Percentiles rank a stretch among this genome's conserved stretches.
Evolutionary conservation across 2,888 invertebrate species (phyloP).

Genomic region (Lasioglossum zephyrum): DNA sequence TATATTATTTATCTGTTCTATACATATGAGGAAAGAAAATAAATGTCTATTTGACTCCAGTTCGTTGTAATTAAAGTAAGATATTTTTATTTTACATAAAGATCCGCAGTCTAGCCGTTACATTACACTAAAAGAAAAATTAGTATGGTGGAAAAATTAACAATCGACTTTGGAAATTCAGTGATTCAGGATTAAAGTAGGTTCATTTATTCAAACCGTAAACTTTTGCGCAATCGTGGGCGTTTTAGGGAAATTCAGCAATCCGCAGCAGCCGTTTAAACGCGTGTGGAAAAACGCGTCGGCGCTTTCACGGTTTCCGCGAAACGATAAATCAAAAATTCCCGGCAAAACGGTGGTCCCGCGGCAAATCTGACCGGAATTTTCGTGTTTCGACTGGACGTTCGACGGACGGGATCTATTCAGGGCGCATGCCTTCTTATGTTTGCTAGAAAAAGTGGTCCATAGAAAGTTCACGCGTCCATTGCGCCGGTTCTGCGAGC

Average conservation of each 20-base stretch:
- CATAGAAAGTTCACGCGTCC: conserved; percentile 16
- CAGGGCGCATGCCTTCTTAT: neutral
- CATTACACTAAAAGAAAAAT: too few species aligned
- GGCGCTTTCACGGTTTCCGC: neutral
- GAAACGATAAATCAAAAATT: neutral
- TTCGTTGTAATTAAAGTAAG: too few species aligned
- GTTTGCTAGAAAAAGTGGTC: conserved; percentile 11
- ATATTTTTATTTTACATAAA: too few species aligned
- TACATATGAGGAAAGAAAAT: too few species aligned
- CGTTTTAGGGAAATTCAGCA: neutral
- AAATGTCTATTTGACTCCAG: too few species aligned
- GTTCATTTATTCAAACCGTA: too few species aligned
- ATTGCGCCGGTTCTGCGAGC: neutral
- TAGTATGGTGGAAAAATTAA: too few species aligned
- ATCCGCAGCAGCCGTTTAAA: neutral
- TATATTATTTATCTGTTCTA: too few species aligned
- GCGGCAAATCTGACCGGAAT: neutral
- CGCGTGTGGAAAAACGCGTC: neutral
- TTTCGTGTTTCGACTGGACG: neutral
- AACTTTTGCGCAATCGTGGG: neutral
- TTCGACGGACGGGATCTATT: neutral
- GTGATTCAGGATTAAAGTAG: too few species aligned
- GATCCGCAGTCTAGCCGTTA: too few species aligned
- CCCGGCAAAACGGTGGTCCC: neutral
- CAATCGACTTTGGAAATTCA: too few species aligned